phyloP scores from a whole-genome alignment of 2,113 vertebrate genomes.

The Tachycineta bicolor region DNA sequence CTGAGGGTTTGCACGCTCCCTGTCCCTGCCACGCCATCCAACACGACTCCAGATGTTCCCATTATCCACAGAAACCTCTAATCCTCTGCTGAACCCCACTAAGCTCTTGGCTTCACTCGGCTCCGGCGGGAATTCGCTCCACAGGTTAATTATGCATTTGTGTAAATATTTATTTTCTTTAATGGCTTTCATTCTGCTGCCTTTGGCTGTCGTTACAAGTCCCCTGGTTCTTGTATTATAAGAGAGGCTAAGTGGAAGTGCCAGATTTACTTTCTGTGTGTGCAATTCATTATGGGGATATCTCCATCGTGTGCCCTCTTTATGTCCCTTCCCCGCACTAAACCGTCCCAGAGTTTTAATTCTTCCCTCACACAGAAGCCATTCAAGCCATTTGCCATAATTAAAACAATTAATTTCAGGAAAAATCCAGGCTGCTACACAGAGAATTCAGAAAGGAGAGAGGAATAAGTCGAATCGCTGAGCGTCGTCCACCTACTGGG shows the following conservation, averaged over 20 bases:
- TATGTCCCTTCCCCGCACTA: constrained; percentile 23
- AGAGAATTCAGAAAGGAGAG: constrained; percentile 10
- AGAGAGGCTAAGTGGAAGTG: neutral
- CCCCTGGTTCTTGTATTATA: constrained; percentile 18
- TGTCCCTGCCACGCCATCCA: neutral
- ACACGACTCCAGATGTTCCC: neutral
- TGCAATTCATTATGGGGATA: constrained; percentile 31
- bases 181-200: constrained; percentile 38
- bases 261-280: constrained; percentile 42
- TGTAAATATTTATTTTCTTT: constrained; percentile 66
- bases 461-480: neutral
- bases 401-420: constrained; percentile 67
- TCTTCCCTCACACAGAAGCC: constrained; percentile 26
- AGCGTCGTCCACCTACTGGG: neutral
- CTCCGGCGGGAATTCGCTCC: constrained; percentile 1
- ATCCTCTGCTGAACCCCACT: constrained; percentile 7
- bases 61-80: neutral
- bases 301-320: constrained; percentile 43
- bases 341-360: constrained; percentile 45
- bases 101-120: neutral
- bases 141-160: constrained; percentile 51
- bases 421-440: neutral
- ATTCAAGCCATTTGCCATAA: constrained; percentile 53
- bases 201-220: constrained; percentile 17
- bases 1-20: neutral